Evolutionary conservation across 2,113 vertebrate species (phyloP), one percentile per base, ranked within the genome.

Genomic region (Patagioenas fasciata): DNA sequence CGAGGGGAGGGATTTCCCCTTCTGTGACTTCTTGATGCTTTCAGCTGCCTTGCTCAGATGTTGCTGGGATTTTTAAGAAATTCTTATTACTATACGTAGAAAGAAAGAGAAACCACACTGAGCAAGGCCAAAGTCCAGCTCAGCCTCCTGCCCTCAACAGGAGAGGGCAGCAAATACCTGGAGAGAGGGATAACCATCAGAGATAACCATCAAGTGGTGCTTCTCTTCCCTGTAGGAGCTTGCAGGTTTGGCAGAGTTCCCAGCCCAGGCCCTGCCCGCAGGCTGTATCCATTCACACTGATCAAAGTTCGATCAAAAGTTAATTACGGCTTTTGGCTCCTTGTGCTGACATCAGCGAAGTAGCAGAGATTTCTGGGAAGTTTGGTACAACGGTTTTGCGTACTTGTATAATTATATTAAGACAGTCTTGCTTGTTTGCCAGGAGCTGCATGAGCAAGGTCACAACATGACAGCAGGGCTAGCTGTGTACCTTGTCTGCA

Each of bases 291-390:
- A 20, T 97, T 93, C 57, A 91, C 70, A 87, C 26, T 25, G 83
- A 95, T 69, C 96, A 96, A 96, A 95, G 95, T 92, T 91, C 77
- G 89, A 36, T 87, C 48, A 79, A 28, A 91, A 93, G 61, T 79
- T 93, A 91, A 91, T 92, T 87, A 87, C 1, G 13, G 61, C 69
- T 92, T 88, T 91, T 89, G 57, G 38, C 53, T 93, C 28, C 69
- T 79, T 34, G 38, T 58, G 70, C 93, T 95, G 77, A 92, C 74
- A 79, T 65, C 61, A 92, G 91, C 21, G 2, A 71, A 92, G 42
- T 3, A 9, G 32, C 72, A 78, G 80, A 81, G 72, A 40, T 84
- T 95, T 91, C 83, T 91, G 80, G 48, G 77, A 80, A 57, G 61
- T 40, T 61, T 60, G 15, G 38, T 65, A 2, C 2, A 11, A 29